phyloP scores from a whole-genome alignment of 1,140 invertebrate species.

The Nomia melanderi region DNA sequence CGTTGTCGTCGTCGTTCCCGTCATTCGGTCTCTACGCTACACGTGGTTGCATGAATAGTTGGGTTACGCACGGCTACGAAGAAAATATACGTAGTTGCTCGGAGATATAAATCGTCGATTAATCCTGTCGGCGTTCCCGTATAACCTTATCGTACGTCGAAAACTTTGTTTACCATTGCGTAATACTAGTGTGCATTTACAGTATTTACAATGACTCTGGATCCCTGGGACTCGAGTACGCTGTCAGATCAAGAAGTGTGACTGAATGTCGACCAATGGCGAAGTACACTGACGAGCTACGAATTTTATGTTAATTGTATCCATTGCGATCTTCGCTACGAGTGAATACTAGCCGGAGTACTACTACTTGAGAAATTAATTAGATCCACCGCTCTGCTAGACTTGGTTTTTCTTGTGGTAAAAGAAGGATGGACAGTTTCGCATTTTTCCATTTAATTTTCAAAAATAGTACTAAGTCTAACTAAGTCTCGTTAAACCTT shows the following conservation, averaged over 20 bases:
- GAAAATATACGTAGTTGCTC: constrained; percentile 54
- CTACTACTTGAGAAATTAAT: too few species aligned
- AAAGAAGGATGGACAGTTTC: too few species aligned
- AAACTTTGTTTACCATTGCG: constrained; percentile 4
- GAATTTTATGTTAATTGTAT: too few species aligned
- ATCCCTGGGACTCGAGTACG: constrained; percentile 46
- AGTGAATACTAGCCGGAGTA: too few species aligned
- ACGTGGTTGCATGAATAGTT: constrained; percentile 6
- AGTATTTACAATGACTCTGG: constrained; percentile 70
- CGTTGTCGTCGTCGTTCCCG: too few species aligned
- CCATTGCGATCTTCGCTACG: too few species aligned
- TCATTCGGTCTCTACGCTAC: background rate
- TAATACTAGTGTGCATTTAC: constrained; percentile 72
- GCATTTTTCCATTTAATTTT: too few species aligned
- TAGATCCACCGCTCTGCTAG: too few species aligned
- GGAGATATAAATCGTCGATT: constrained; percentile 31
- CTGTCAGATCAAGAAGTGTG: background rate
- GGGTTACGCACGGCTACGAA: constrained; percentile 34
- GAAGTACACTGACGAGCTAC: background rate
- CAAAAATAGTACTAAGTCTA: too few species aligned
- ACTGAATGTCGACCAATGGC: background rate
- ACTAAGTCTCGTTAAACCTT: too few species aligned
- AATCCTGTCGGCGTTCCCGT: background rate
- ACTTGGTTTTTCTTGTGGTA: too few species aligned
- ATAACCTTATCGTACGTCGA: background rate